Evolutionary conservation across 2,888 invertebrate genomes (phyloP).

Genomic region (Drosophila formosana): DNA sequence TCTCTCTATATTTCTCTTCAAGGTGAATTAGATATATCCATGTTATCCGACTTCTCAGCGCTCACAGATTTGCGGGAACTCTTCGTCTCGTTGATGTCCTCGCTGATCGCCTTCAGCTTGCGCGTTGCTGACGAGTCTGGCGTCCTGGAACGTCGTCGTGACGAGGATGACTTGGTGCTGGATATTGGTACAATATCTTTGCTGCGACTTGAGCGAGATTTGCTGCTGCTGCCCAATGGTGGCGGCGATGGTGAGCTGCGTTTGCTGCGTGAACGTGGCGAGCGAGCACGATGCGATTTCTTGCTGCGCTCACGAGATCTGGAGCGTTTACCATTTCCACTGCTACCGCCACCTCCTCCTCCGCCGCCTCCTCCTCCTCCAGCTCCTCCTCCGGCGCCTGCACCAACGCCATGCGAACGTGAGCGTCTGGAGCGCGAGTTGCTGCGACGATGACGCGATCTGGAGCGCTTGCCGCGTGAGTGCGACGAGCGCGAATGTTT

Average conservation of each 20-base stretch:
- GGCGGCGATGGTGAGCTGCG: constrained; percentile 85
- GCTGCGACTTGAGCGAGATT: constrained; percentile 80
- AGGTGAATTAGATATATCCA: constrained; percentile 93
- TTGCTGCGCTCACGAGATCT: constrained; percentile 88
- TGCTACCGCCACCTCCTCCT: constrained; percentile 31
- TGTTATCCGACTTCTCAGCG: constrained; percentile 88
- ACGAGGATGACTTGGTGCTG: constrained; percentile 72
- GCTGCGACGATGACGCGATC: constrained; percentile 85
- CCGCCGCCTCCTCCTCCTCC: constrained; percentile 25
- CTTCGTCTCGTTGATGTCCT: constrained; percentile 79
- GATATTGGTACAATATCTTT: constrained; percentile 76
- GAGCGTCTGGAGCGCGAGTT: constrained; percentile 76
- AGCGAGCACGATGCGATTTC: constrained; percentile 86
- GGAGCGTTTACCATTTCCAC: constrained; percentile 82
- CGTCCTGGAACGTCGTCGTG: constrained; percentile 83
- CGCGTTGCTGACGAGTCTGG: constrained; percentile 76
- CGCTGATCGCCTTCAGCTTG: constrained; percentile 82
- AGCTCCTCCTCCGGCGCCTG: constrained; percentile 4
- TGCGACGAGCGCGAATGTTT: constrained; percentile 85
- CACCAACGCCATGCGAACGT: constrained; percentile 65
- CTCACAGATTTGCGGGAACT: constrained; percentile 85
- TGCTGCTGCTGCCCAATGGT: constrained; percentile 59
- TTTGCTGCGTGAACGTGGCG: constrained; percentile 84
- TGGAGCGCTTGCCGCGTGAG: constrained; percentile 85
- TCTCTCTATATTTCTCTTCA: constrained; percentile 79